Base-by-base conservation (phyloP, 37 sponge, comb jelly and placozoan species). In the Axinella damicornis region DNA sequence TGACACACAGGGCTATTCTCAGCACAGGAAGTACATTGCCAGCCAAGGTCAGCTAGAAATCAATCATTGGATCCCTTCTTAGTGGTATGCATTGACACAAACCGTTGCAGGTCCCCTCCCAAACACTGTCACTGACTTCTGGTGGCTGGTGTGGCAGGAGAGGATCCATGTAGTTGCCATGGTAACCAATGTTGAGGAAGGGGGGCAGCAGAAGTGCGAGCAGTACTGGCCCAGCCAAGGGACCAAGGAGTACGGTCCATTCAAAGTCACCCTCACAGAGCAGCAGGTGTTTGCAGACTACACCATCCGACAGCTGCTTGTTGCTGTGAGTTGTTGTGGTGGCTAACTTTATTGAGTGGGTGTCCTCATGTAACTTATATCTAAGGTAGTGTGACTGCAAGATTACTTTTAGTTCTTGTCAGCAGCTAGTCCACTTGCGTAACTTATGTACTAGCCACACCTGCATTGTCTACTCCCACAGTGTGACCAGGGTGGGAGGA, bases 81-180 rank as follows among this genome's bases (percentile, higher is more conserved):
- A 46, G 46, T 9, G 4, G 46, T 12, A 46, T 46, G 4, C 9
- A 4, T 46, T 4, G 9, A 46, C 46, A n/a, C n/a, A n/a, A n/a
- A n/a, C 9, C 6, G 4, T 46, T 9, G 46, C 46, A 46, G 46
- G 46, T 46, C 65, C 46, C 9, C 46, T 46, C 46, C 46, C 46
- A 46, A 46, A 46, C 46, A 87, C 88, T 27, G 82, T 80, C 28
- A 82, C 64, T 19, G 88, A 87, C 75, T 71, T 80, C 54, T 87
- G 88, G 88, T 37, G 88, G n/a, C 28, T 87, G 74, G 73, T 87
- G 46, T 80, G 81, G 88, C 72, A 78, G 39, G 72, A 52, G 37
- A 4, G 46, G 9, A 46, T 40, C 36, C 65, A 56, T 20, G 36
- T 55, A 32, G 57, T 87, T 20, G 88, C 83, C 59, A 87, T 87